phyloP scores from a whole-genome alignment of 2,888 invertebrate genomes.

The Andrena chrysosceles region DNA sequence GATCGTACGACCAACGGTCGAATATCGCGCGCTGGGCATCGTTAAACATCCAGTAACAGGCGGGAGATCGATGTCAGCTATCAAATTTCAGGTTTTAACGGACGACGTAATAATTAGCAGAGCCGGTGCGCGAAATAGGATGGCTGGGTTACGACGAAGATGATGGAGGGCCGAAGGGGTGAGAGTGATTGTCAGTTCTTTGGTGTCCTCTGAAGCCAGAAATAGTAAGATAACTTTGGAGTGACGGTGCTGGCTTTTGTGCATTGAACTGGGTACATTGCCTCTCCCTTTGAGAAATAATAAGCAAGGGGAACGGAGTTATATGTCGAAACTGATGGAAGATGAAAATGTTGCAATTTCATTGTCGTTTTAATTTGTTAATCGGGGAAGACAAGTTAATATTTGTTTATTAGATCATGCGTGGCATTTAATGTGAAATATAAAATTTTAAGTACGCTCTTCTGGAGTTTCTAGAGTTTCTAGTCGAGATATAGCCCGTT shows the following conservation, averaged over 20 bases:
- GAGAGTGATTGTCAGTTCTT: background rate
- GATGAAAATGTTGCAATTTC: too few relatives aligned
- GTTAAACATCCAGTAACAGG: background rate
- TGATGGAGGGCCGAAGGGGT: background rate
- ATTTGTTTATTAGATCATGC: too few relatives aligned
- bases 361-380: too few relatives aligned
- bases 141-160: background rate
- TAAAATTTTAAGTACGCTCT: too few relatives aligned
- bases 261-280: background rate
- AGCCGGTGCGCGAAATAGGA: background rate
- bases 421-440: too few relatives aligned
- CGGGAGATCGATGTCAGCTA: conserved; percentile 29
- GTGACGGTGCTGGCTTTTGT: background rate
- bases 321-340: too few relatives aligned
- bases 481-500: too few relatives aligned
- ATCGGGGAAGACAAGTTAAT: too few relatives aligned
- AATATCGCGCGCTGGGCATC: background rate
- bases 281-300: background rate
- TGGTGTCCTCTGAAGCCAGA: background rate
- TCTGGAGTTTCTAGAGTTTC: too few relatives aligned
- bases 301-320: too few relatives aligned
- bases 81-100: conserved; percentile 32
- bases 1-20: background rate
- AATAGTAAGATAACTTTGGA: background rate
- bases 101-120: conserved; percentile 39